phyloP scores from a whole-genome alignment of 2,113 vertebrate species.

The Dasypus novemcinctus region DNA sequence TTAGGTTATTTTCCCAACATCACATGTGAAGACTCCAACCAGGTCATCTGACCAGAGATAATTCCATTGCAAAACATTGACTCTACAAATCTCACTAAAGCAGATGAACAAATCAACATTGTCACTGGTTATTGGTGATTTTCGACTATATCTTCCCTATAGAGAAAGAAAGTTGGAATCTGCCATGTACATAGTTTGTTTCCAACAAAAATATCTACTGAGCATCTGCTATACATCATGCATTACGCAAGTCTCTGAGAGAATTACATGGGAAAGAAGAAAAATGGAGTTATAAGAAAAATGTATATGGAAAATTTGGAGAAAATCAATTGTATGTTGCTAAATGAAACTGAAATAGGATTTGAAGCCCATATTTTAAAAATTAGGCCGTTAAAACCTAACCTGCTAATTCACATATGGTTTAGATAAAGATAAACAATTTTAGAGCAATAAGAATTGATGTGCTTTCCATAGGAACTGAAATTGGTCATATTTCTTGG shows the following conservation, averaged over 20 bases:
- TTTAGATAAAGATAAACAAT: background rate
- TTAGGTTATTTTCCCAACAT: background rate
- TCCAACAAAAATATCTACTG: background rate
- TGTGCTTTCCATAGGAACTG: background rate
- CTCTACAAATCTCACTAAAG: background rate
- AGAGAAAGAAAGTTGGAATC: background rate
- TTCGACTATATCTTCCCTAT: background rate
- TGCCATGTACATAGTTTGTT: background rate
- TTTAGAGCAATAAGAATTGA: background rate
- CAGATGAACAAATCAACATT: background rate
- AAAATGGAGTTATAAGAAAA: background rate
- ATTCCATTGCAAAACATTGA: background rate
- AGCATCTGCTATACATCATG: background rate
- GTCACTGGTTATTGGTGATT: background rate
- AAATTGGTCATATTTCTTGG: background rate
- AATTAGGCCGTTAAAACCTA: background rate
- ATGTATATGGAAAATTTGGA: background rate
- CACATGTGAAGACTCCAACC: background rate
- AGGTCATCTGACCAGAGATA: background rate
- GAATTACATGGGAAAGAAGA: background rate
- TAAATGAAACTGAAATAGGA: background rate
- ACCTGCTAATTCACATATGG: background rate
- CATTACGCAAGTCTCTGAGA: background rate
- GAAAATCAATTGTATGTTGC: background rate
- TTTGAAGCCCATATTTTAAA: background rate